Conservation (phyloP, 1,140 invertebrate genomes). For the Euglossa dilemma region DNA sequence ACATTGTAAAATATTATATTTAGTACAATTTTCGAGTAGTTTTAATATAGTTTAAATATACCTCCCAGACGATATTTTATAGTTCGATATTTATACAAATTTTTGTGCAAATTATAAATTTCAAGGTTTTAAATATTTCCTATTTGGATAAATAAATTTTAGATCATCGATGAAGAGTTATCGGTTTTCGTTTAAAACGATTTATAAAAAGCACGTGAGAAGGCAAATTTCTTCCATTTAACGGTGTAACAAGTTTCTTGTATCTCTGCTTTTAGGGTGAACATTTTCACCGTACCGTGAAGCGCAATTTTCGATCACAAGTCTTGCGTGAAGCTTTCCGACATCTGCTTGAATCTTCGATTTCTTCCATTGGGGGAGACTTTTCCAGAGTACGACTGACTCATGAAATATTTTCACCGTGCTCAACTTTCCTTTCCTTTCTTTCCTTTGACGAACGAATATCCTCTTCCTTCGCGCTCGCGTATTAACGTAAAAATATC, state of each 20-base stretch:
- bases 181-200: not conserved
- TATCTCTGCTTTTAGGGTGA: constrained; percentile 12
- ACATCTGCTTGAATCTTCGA: constrained; percentile 42
- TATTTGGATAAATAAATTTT: no score
- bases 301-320: constrained; percentile 45
- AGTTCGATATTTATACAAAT: no score
- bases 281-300: not conserved
- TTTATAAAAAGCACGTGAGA: not conserved
- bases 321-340: constrained; percentile 32
- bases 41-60: no score
- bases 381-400: not conserved
- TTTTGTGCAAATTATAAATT: no score
- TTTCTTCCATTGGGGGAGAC: constrained; percentile 37
- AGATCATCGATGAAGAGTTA: not conserved
- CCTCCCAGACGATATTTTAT: no score
- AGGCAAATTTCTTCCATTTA: not conserved
- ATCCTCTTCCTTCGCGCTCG: no score
- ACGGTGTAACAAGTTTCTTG: constrained; percentile 4
- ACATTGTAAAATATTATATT: no score
- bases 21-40: no score
- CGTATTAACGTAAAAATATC: not conserved
- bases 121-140: no score
- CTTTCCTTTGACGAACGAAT: not conserved
- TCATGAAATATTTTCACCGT: constrained; percentile 39
- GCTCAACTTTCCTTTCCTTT: not conserved